Evolutionary conservation across 2,113 vertebrate genomes (phyloP).

Genomic region (Corapipo altera): DNA sequence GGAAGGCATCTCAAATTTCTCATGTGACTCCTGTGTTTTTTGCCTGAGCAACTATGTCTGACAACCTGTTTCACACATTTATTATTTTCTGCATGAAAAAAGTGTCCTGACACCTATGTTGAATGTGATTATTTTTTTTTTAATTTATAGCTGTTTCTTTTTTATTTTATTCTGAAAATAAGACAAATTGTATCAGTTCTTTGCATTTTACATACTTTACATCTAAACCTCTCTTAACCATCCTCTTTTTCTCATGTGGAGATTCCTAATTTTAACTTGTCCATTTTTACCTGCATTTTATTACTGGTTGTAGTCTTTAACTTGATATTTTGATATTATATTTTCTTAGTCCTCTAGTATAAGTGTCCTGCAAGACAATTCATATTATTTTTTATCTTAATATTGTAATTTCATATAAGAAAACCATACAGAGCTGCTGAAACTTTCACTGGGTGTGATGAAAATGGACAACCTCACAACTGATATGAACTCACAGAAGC

Average conservation of each 20-base stretch:
- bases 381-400: background rate
- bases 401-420: background rate
- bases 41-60: slow-evolving; percentile 28
- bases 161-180: background rate
- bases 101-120: background rate
- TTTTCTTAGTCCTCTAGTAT: background rate
- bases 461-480: background rate
- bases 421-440: background rate
- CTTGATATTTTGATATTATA: background rate
- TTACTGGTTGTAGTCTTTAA: background rate
- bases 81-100: slow-evolving; percentile 35
- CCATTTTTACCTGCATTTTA: background rate
- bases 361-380: background rate
- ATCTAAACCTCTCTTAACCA: background rate
- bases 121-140: slow-evolving; percentile 11
- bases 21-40: slow-evolving; percentile 14
- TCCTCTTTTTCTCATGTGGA: background rate
- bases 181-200: background rate
- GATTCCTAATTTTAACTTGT: background rate
- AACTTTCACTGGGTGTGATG: background rate
- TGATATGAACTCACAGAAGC: background rate
- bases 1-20: slow-evolving; percentile 49
- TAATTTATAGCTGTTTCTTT: background rate
- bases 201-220: background rate
- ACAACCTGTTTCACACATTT: slow-evolving; percentile 43